These are phyloP conservation scores for Anoplius nigerrimus DNA, from an alignment of 2,888 invertebrate genomes.

Conservation along the genomic window DNA sequence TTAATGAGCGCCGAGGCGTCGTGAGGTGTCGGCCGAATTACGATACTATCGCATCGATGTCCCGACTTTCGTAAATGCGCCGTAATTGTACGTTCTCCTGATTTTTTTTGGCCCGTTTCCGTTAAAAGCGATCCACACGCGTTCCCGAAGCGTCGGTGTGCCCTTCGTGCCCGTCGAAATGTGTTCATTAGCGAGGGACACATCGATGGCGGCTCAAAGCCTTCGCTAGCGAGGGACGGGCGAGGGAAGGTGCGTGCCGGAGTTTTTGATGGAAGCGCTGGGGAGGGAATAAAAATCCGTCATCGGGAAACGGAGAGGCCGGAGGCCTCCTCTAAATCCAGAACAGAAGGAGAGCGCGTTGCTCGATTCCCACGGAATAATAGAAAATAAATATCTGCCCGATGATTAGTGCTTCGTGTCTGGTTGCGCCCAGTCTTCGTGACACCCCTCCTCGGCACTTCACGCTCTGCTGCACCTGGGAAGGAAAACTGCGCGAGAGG, in stretches of 20 bases:
- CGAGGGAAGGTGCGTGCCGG: conserved; percentile 45
- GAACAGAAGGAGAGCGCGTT: conserved; percentile 48
- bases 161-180: too few species aligned
- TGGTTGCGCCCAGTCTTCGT: conserved; percentile 41
- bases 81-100: too few species aligned
- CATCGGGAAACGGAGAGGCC: conserved; percentile 38
- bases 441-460: conserved; percentile 43
- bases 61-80: too few species aligned
- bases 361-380: conserved; percentile 65
- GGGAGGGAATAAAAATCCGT: conserved; percentile 61
- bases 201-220: conserved; percentile 31
- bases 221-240: conserved; percentile 19
- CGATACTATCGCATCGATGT: too few species aligned
- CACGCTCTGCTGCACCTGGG: conserved; percentile 53
- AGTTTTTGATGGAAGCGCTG: conserved; percentile 48
- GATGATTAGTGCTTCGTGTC: conserved; percentile 61
- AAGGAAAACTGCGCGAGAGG: conserved; percentile 32
- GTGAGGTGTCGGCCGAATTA: too few species aligned
- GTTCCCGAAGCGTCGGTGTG: conserved; percentile 41
- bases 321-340: conserved; percentile 44
- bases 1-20: too few species aligned
- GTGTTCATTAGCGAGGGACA: conserved; percentile 1
- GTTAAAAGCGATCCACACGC: conserved; percentile 52
- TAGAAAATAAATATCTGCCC: conserved; percentile 67
- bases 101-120: background rate